phyloP scores from a whole-genome alignment of 2,113 vertebrate species.

The Cynoglossus semilaevis region DNA sequence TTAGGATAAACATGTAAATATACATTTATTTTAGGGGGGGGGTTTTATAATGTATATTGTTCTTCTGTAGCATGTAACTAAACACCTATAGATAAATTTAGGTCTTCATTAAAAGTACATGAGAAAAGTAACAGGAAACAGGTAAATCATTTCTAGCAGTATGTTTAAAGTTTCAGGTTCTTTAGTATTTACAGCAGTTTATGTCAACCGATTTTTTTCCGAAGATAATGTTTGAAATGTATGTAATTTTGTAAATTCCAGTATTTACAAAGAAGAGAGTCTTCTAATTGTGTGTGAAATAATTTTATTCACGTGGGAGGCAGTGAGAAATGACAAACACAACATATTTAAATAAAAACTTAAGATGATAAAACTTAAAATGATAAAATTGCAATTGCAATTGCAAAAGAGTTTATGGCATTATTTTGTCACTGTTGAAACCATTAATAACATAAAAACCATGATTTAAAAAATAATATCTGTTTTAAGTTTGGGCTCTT shows the following conservation, averaged over 20 bases:
- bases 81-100: slow-evolving; percentile 10
- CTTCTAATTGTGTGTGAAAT: too few species aligned
- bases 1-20: too few species aligned
- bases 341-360: too few species aligned
- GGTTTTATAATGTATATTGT: background rate
- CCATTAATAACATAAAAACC: background rate
- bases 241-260: background rate
- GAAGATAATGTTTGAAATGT: slow-evolving; percentile 1
- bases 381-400: too few species aligned
- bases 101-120: slow-evolving; percentile 14
- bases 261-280: too few species aligned
- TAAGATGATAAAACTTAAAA: too few species aligned
- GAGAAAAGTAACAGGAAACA: slow-evolving; percentile 54
- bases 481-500: slow-evolving; percentile 1
- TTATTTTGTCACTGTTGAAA: too few species aligned
- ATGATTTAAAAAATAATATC: too few species aligned
- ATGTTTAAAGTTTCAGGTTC: slow-evolving; percentile 14
- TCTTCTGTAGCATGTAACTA: slow-evolving; percentile 20
- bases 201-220: background rate
- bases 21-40: too few species aligned
- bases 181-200: slow-evolving; percentile 2
- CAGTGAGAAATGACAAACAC: too few species aligned
- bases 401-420: too few species aligned
- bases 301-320: too few species aligned
- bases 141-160: slow-evolving; percentile 22